phyloP scores from a whole-genome alignment of 2,113 vertebrate genomes.

The Taxidea taxus region DNA sequence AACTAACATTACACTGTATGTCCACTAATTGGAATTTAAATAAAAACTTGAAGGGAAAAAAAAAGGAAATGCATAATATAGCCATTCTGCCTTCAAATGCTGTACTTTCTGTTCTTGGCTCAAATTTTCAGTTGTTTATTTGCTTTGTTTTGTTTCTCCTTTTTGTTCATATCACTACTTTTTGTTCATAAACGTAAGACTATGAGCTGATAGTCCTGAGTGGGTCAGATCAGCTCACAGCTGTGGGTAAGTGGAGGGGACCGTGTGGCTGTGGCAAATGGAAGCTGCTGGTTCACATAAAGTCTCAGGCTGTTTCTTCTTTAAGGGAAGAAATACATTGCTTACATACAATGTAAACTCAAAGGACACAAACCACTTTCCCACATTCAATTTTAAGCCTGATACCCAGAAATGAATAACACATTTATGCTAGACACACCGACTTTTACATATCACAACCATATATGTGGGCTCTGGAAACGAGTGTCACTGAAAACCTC shows the following conservation, averaged over 20 bases:
- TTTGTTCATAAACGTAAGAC: constrained; percentile 63
- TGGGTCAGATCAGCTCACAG: not conserved
- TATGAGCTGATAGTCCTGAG: constrained; percentile 19
- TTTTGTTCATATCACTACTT: constrained; percentile 66
- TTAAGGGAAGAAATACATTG: constrained; percentile 3
- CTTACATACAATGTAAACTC: not conserved
- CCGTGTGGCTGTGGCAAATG: not conserved
- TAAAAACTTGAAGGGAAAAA: not conserved
- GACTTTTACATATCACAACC: too few relatives aligned
- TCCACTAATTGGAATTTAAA: not conserved
- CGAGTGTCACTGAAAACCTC: not conserved
- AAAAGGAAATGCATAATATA: constrained; percentile 49
- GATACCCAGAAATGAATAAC: not conserved
- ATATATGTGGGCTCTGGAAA: not conserved
- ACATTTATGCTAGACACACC: not conserved
- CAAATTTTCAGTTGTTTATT: not conserved
- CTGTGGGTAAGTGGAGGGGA: constrained; percentile 5
- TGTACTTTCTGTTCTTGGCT: not conserved
- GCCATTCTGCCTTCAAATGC: not conserved
- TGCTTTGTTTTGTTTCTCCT: constrained; percentile 30
- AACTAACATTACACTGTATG: not conserved
- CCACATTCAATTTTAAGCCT: not conserved
- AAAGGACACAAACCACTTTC: not conserved
- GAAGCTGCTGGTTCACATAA: not conserved
- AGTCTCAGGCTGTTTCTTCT: not conserved